These are phyloP conservation scores for Nettapus auritus DNA, from an alignment of 2,113 vertebrate species.

Conservation along the genomic window DNA sequence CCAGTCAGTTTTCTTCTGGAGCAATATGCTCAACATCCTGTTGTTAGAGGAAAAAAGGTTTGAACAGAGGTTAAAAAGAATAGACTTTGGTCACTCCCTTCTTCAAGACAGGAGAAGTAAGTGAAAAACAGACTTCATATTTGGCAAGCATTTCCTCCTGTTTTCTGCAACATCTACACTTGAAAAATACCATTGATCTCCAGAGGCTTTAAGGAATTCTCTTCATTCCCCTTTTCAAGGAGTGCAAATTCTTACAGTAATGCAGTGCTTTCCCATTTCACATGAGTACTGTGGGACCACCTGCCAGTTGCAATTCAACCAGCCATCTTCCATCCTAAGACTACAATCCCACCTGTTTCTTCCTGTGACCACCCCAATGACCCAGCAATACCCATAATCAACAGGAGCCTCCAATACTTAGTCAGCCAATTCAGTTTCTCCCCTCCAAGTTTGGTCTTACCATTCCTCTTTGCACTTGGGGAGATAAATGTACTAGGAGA, in stretches of 20 bases:
- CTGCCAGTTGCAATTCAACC: neutral
- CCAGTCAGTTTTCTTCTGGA: neutral
- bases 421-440: neutral
- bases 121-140: neutral
- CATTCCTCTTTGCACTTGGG: neutral
- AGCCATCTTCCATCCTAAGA: neutral
- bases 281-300: neutral
- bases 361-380: neutral
- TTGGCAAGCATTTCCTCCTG: neutral
- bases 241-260: neutral
- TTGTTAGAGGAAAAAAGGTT: neutral
- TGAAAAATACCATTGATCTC: neutral
- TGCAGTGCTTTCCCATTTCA: neutral
- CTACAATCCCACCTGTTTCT: neutral
- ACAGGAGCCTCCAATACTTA: neutral
- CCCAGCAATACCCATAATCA: neutral
- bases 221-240: neutral
- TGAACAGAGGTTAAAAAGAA: neutral
- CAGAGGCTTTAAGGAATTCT: neutral
- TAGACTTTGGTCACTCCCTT: neutral
- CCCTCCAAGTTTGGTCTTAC: neutral
- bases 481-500: neutral
- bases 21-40: neutral
- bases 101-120: neutral
- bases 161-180: neutral